These are phyloP conservation scores for Trichosurus vulpecula DNA, from an alignment of 2,797 vertebrate genomes.

Conservation along the genomic window DNA sequence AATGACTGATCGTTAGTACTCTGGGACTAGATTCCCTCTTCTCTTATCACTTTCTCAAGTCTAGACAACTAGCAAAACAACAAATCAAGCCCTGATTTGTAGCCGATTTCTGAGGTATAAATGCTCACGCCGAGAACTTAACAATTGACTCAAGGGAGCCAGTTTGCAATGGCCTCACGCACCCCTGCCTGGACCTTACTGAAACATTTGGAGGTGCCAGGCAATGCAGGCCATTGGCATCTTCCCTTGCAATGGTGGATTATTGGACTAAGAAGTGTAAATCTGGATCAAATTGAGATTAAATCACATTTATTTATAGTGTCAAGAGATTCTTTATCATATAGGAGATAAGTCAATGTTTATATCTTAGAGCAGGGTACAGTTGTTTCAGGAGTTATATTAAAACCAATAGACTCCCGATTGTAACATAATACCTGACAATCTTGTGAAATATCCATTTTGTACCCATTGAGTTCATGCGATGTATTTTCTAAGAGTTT, in stretches of 20 bases:
- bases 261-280: background rate
- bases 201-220: background rate
- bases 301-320: background rate
- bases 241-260: background rate
- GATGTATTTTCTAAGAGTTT: background rate
- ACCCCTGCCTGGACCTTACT: too few species aligned
- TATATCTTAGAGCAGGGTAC: background rate
- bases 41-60: background rate
- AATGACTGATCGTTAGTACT: background rate
- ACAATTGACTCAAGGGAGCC: background rate
- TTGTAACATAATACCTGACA: background rate
- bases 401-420: background rate
- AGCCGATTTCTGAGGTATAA: background rate
- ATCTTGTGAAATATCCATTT: too few species aligned
- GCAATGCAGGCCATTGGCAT: background rate
- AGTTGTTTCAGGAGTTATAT: background rate
- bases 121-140: background rate
- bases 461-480: background rate
- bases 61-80: background rate
- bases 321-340: background rate
- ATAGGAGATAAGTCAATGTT: background rate
- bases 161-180: background rate
- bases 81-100: background rate
- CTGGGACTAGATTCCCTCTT: background rate
- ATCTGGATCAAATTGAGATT: background rate